phyloP scores from a whole-genome alignment of 2,113 vertebrate genomes.

The Actinemys pallida region DNA sequence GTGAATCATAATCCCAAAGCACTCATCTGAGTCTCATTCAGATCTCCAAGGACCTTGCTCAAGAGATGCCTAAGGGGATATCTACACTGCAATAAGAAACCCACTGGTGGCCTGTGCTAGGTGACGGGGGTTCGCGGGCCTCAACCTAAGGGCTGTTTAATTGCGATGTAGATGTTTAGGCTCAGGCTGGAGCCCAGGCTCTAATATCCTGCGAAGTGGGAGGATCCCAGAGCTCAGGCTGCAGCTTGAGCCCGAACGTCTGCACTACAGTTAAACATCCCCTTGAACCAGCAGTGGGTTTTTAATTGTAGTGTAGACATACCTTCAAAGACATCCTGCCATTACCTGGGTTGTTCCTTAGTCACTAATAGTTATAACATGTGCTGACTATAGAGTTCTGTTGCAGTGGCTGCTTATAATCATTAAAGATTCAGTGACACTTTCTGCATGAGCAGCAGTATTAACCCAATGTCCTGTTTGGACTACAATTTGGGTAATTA shows the following conservation, averaged over 20 bases:
- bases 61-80: not conserved
- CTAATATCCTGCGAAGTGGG: not conserved
- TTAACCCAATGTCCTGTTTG: not conserved
- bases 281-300: no score
- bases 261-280: no score
- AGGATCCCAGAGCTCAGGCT: not conserved
- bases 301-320: no score
- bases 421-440: not conserved
- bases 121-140: not conserved
- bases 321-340: not conserved
- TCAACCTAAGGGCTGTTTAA: not conserved
- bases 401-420: not conserved
- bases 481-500: not conserved
- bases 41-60: not conserved
- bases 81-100: not conserved
- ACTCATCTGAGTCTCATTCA: not conserved
- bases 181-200: not conserved
- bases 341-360: not conserved
- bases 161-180: not conserved
- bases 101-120: not conserved
- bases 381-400: not conserved
- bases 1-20: not conserved
- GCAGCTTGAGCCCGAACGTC: no score
- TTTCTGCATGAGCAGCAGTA: not conserved
- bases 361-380: not conserved